These are phyloP conservation scores for Fragum fragum DNA, from an alignment of 2,888 invertebrate genomes.

Conservation along the genomic window DNA sequence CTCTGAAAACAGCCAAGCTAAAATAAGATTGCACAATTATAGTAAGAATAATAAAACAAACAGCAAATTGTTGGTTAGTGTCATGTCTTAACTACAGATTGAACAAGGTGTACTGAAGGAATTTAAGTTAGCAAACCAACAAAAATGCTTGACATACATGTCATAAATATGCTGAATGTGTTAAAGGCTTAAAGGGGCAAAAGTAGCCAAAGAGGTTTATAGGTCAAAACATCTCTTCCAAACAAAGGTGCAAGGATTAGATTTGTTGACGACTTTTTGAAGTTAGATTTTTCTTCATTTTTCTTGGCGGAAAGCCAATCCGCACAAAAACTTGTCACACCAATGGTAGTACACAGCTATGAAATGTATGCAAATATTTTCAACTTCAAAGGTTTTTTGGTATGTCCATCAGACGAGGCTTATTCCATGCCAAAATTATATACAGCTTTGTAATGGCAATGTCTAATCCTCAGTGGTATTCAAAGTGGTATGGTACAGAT, in stretches of 20 bases:
- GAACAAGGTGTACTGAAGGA: too few relatives aligned
- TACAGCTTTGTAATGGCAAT: constrained; percentile 32
- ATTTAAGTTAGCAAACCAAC: too few relatives aligned
- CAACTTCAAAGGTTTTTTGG: constrained; percentile 24
- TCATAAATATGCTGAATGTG: too few relatives aligned
- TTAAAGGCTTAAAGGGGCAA: too few relatives aligned
- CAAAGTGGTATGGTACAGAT: too few relatives aligned
- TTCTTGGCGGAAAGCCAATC: constrained; percentile 15
- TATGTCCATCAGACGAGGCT: constrained; percentile 32
- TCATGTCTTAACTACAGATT: too few relatives aligned
- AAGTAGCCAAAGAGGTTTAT: too few relatives aligned
- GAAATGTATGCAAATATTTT: constrained; percentile 27
- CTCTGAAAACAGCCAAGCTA: too few relatives aligned
- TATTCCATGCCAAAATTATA: constrained; percentile 21
- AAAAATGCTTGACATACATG: too few relatives aligned
- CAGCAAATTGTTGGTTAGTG: too few relatives aligned
- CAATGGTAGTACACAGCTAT: constrained; percentile 12
- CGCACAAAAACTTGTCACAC: constrained; percentile 16
- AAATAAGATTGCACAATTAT: too few relatives aligned
- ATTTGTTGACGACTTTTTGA: neutral
- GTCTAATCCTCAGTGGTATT: constrained; percentile 16
- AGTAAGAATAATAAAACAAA: too few relatives aligned
- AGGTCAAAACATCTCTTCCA: neutral
- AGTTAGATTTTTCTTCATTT: neutral
- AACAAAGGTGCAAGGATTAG: neutral